A percentile compares a stretch with the other conserved stretches of the same genome.
Evolutionary conservation across 2,888 invertebrate genomes (phyloP).

Genomic region (Aspidapion aeneum): DNA sequence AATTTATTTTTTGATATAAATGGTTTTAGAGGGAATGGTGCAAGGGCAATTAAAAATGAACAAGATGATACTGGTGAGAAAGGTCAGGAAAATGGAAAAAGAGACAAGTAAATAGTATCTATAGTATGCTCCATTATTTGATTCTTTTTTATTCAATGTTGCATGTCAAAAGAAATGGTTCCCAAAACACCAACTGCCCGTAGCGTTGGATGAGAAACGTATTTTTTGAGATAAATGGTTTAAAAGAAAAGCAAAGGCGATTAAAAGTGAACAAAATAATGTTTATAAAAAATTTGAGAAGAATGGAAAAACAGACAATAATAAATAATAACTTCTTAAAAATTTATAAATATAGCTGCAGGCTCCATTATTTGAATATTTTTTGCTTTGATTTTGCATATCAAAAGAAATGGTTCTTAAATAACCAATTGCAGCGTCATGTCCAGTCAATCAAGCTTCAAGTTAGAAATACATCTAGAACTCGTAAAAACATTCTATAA

Average conservation of each 20-base stretch:
- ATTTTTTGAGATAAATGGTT: constrained; percentile 15
- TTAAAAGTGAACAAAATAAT: constrained; percentile 40
- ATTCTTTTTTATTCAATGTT: too few species aligned
- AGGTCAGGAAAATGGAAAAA: constrained; percentile 33
- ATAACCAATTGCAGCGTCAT: constrained; percentile 28
- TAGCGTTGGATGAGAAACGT: constrained; percentile 36
- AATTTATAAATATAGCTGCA: too few species aligned
- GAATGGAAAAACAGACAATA: constrained; percentile 20
- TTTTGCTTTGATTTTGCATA: too few species aligned
- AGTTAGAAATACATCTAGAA: constrained; percentile 40
- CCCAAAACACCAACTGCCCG: too few species aligned
- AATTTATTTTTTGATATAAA: constrained; percentile 17
- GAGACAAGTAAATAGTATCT: neutral
- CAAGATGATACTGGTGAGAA: constrained; percentile 38
- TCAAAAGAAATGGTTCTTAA: too few species aligned
- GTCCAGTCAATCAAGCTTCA: neutral
- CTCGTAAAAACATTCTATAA: constrained; percentile 36
- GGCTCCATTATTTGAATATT: too few species aligned
- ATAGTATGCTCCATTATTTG: too few species aligned
- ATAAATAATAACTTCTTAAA: too few species aligned
- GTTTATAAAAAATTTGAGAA: constrained; percentile 38
- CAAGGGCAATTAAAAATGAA: constrained; percentile 37
- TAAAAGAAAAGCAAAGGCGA: constrained; percentile 22
- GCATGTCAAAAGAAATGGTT: too few species aligned
- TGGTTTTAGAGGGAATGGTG: neutral